Evolutionary conservation across 2,797 vertebrate species (phyloP), one percentile per base, ranked within the genome.

Genomic region (Melanotaenia trifasciata): DNA sequence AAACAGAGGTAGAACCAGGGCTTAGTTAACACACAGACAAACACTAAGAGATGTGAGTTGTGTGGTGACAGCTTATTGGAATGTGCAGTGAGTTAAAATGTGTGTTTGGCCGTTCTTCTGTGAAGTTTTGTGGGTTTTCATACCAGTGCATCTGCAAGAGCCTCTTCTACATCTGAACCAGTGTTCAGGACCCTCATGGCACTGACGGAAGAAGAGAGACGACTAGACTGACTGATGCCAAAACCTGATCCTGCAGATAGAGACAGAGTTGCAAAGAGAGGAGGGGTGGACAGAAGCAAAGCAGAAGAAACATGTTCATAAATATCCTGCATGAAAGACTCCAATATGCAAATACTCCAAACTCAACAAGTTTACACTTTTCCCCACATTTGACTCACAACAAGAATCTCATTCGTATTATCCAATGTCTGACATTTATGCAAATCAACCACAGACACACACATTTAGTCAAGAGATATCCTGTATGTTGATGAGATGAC

Each of bases 121-220:
- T 35, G 6, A 8, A 22, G 16, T 20, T 28, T 30, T 30, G 22
- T 40, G 28, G 14, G 54, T 83, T 64, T 73, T 76, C 76, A 58
- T 96, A 99, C 98, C 96, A 99, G 90, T 32, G 97, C 97, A 65
- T 99, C 98, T 47, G 98, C 98, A 0, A 99, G 96, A 0, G 98
- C 98, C 83, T 98, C 98, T 86, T 99, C 98, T 70, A 99, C 97
- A 0, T 99, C 98, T 0, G 98, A 98, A 67, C 98, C 98, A 0
- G 98, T 96, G 94, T 99, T 98, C 70, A 99, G 95, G 84, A 99
- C 96, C 84, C 96, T 90, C 98, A 99, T 99, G 84, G 97, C 98
- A 24, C 96, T 99, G 87, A 99, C 97, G 0, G 98, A 99, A 6
- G 98, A 98, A 0, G 97, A 99, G 54, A 99, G 90, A 80, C 95